Base-by-base conservation (phyloP, 2,113 vertebrate species). In the Neomonachus schauinslandi region DNA sequence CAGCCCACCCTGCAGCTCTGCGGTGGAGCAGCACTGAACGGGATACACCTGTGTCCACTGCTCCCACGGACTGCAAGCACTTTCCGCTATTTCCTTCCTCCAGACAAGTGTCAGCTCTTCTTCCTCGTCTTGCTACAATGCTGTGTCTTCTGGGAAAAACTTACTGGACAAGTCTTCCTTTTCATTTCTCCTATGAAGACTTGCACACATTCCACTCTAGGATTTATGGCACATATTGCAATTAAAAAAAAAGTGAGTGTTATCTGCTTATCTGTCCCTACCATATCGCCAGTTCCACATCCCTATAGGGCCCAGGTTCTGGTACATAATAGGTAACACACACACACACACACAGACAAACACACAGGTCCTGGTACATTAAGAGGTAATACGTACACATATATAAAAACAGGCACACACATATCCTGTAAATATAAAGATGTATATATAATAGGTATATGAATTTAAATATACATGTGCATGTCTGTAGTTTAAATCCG, bases 61-160 rank as follows among this genome's bases (percentile, higher is more conserved):
- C 21, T 51, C 12, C 4, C 1, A 0, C n/a, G 4, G 26, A 31
- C 14, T 10, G 0, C 5, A 4, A 4, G 0, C 1, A 8, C 21
- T 57, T 49, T 24, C 4, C 16, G 33, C 36, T 8, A 36, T 10
- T 21, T 42, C 51, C 53, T 36, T 33, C 36, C 19, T n/a, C 8
- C 1, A 8, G 10, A 49, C 90, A 53, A n/a, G 59, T 1, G 24
- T 22, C 21, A 6, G 4, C 4, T 39, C 51, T 12, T 53, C 36
- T 63, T 15, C 3, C 22, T 8, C 4, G 55, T 2, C 57, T 26
- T 63, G 15, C 28, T 67, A 36, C 28, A 24, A 2, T 11, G 51
- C 21, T n/a, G n/a, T 3, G 4, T 55, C 59, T 87, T 72, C 6
- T 5, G 15, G 28, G 53, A 76, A 77, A 24, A 3, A 14, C 24